Conservation (phyloP, 2,888 invertebrate genomes). For the Cheilosia soror region DNA sequence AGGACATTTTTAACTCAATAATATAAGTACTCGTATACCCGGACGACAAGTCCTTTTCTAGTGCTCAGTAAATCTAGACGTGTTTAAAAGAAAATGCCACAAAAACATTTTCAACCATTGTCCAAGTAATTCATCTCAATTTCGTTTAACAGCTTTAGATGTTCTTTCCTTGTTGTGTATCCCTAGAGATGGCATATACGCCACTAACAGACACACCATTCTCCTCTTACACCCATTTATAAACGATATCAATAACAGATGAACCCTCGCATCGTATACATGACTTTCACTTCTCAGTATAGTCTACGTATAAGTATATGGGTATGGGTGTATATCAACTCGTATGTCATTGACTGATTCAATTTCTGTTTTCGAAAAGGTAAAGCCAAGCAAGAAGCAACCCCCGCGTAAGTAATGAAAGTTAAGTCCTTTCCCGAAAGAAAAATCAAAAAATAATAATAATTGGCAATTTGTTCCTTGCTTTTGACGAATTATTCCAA, state of each 20-base stretch:
- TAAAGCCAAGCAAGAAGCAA: conserved; percentile 1
- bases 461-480: conserved; percentile 58
- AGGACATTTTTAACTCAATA: conserved; percentile 17
- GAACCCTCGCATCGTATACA: conserved; percentile 14
- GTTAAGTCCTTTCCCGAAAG: conserved; percentile 16
- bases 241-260: conserved; percentile 58
- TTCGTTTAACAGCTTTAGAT: conserved; percentile 40
- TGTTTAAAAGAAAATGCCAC: conserved; percentile 20
- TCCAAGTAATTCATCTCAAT: conserved; percentile 64
- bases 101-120: conserved; percentile 17
- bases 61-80: not conserved
- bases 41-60: not conserved
- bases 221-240: conserved; percentile 18
- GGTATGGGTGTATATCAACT: not conserved
- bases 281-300: conserved; percentile 10
- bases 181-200: conserved; percentile 28
- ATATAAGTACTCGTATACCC: not conserved
- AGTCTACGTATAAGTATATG: not conserved
- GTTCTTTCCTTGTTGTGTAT: conserved; percentile 8
- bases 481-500: conserved; percentile 48
- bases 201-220: conserved; percentile 41
- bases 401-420: conserved; percentile 10
- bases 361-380: conserved; percentile 43
- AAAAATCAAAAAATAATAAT: conserved; percentile 55
- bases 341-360: conserved; percentile 50